A percentile compares a stretch with the other conserved stretches of the same genome.
Conservation (phyloP, 2,888 invertebrate species). For the Lordiphosa andalusiaca region DNA sequence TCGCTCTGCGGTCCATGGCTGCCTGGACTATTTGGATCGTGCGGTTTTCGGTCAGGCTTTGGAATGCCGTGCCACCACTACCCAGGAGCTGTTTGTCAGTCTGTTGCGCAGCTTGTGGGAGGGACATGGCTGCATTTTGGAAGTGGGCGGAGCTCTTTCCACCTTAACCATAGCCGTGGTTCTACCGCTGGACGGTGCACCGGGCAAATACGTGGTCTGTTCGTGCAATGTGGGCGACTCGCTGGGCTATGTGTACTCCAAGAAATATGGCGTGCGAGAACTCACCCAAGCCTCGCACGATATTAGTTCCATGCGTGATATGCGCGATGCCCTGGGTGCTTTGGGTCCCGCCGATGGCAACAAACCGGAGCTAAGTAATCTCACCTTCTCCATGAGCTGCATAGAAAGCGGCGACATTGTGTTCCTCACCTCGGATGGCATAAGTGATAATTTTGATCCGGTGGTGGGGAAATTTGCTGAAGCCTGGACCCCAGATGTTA, state of each 20-base stretch:
- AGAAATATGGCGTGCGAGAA: constrained; percentile 89
- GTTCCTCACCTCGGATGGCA: constrained; percentile 93
- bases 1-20: constrained; percentile 92
- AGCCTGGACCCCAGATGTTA: constrained; percentile 80
- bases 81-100: constrained; percentile 88
- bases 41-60: constrained; percentile 83
- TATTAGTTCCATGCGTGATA: constrained; percentile 88
- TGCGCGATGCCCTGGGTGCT: constrained; percentile 93
- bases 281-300: constrained; percentile 92
- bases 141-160: constrained; percentile 90
- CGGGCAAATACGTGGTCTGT: constrained; percentile 86
- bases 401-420: constrained; percentile 90
- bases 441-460: constrained; percentile 95
- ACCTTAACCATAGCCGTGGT: constrained; percentile 91
- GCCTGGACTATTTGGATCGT: constrained; percentile 90
- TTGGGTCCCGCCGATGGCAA: constrained; percentile 92
- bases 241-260: constrained; percentile 91
- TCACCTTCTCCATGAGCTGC: constrained; percentile 91
- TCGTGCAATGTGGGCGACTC: constrained; percentile 95
- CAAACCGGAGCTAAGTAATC: constrained; percentile 92
- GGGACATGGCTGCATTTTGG: constrained; percentile 91
- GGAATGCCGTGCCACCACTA: constrained; percentile 80
- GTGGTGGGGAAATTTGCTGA: constrained; percentile 93
- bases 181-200: constrained; percentile 82
- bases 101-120: constrained; percentile 90